These are phyloP conservation scores for Lagorchestes hirsutus DNA, from an alignment of 2,797 vertebrate genomes.

Conservation along the genomic window DNA sequence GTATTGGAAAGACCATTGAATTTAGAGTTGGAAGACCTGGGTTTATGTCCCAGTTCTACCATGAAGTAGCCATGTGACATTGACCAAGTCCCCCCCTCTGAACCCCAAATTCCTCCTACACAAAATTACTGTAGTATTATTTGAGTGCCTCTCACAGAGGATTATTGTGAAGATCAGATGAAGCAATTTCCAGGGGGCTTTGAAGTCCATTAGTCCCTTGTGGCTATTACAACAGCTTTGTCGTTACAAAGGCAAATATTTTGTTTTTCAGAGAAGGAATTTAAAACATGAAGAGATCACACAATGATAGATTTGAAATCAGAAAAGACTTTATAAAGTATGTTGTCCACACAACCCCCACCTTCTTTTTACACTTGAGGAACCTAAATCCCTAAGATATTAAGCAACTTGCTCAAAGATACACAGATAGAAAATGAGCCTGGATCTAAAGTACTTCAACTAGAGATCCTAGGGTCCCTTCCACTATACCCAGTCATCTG, in stretches of 20 bases:
- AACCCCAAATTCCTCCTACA: background rate
- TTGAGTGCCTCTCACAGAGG: background rate
- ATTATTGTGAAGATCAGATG: background rate
- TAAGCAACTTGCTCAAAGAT: background rate
- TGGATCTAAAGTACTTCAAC: background rate
- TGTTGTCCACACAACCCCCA: background rate
- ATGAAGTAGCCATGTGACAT: background rate
- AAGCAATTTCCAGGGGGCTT: too few species aligned
- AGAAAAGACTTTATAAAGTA: background rate
- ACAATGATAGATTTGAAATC: background rate
- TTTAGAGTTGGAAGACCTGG: background rate
- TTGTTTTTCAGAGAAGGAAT: too few species aligned
- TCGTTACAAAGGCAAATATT: too few species aligned
- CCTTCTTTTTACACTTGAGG: background rate
- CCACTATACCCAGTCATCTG: background rate
- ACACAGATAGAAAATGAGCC: background rate
- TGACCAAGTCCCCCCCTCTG: background rate
- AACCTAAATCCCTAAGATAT: background rate
- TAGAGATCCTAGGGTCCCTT: background rate
- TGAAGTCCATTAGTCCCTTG: too few species aligned
- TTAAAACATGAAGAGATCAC: background rate
- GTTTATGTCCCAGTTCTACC: background rate
- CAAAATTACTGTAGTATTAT: background rate
- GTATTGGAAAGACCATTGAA: background rate
- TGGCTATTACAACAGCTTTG: too few species aligned